Percentiles rank a stretch among this genome's conserved stretches.
These are phyloP conservation scores for Colinus virginianus DNA, from an alignment of 2,113 vertebrate genomes.

Conservation along the genomic window DNA sequence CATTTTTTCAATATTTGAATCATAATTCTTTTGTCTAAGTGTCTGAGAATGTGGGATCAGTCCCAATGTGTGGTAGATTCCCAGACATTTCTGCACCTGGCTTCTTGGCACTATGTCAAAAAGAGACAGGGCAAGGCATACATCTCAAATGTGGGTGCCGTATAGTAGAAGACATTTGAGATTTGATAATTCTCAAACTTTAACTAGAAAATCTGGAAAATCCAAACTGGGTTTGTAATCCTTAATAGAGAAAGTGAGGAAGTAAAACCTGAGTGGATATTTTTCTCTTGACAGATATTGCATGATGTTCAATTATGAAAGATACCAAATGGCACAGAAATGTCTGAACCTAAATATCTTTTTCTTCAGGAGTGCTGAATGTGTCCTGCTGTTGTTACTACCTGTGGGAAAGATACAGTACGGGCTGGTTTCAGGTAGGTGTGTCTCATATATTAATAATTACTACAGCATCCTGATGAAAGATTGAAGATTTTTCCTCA, in stretches of 20 bases:
- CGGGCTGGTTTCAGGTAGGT: neutral
- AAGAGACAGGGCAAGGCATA: neutral
- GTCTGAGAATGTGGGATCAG: neutral
- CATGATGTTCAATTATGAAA: neutral
- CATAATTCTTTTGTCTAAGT: neutral
- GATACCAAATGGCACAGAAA: neutral
- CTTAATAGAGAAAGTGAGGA: neutral
- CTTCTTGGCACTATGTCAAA: neutral
- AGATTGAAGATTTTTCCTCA: neutral
- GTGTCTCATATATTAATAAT: neutral
- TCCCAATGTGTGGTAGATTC: neutral
- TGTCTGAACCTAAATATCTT: neutral
- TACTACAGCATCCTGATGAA: neutral
- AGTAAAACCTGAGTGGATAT: neutral
- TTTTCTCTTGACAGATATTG: neutral
- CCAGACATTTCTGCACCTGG: neutral
- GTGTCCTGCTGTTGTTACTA: neutral
- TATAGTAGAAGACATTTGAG: neutral
- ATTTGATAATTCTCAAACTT: neutral
- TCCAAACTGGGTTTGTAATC: neutral
- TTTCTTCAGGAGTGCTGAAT: neutral
- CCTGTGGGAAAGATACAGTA: neutral
- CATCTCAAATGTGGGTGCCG: fast-evolving
- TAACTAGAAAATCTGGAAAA: neutral
- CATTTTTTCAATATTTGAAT: neutral